Conservation (phyloP, 2,888 invertebrate genomes). For the Macrosoma leucophasiata region DNA sequence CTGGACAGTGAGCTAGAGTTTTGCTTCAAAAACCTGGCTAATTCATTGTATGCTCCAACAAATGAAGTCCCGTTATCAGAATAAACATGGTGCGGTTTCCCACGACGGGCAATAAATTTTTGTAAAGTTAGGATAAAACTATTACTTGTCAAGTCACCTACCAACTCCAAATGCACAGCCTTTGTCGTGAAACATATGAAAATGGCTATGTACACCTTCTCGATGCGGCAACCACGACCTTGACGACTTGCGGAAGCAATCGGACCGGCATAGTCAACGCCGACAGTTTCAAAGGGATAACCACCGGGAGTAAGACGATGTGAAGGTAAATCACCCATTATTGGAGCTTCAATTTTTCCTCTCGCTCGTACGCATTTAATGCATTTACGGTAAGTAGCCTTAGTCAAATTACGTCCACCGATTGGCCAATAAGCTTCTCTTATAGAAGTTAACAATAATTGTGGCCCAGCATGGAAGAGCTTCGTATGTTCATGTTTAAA, state of each 20-base stretch:
- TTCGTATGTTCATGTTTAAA: slow-evolving; percentile 13
- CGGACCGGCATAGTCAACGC: neutral
- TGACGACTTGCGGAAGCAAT: slow-evolving; percentile 1
- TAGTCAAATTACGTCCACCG: slow-evolving; percentile 18
- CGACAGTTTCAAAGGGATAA: slow-evolving; percentile 5
- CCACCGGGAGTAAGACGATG: neutral
- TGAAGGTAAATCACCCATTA: neutral
- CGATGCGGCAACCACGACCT: slow-evolving; percentile 3
- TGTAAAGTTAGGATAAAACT: slow-evolving; percentile 6
- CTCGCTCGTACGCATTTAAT: slow-evolving; percentile 13
- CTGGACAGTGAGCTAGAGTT: slow-evolving; percentile 9
- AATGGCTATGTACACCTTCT: slow-evolving; percentile 3
- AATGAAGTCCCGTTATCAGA: slow-evolving; percentile 20
- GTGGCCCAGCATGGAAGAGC: slow-evolving; percentile 19
- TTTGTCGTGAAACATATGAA: slow-evolving; percentile 4
- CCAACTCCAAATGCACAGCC: slow-evolving; percentile 5
- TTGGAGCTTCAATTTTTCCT: slow-evolving; percentile 2
- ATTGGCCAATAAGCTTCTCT: slow-evolving; percentile 20
- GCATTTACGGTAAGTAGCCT: slow-evolving; percentile 12
- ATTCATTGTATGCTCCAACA: slow-evolving; percentile 24
- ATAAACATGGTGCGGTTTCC: slow-evolving; percentile 8
- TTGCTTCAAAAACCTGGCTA: slow-evolving; percentile 16
- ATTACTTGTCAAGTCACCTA: slow-evolving; percentile 9
- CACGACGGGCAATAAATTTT: slow-evolving; percentile 12
- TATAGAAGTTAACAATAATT: slow-evolving; percentile 10